Conservation (phyloP, 1,140 invertebrate species). For the Mamestra configurata region DNA sequence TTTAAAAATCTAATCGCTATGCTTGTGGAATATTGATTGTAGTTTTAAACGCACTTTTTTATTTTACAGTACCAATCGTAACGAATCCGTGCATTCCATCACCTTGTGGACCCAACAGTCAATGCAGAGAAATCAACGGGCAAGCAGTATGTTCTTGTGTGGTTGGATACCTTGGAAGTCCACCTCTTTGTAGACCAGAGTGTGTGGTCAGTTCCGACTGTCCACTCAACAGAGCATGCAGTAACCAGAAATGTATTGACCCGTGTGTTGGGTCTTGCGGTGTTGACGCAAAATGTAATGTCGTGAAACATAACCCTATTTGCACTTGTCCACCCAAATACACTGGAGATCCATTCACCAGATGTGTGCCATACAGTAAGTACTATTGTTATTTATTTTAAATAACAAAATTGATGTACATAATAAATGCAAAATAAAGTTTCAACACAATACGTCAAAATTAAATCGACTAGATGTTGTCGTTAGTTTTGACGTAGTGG, state of each 20-base stretch:
- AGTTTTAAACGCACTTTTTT: not conserved
- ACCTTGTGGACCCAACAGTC: conserved; percentile 90
- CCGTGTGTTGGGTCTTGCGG: conserved; percentile 91
- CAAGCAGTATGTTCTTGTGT: conserved; percentile 90
- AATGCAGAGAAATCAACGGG: conserved; percentile 90
- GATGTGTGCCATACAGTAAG: conserved; percentile 89
- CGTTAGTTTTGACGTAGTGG: no score
- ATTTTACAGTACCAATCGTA: conserved; percentile 72
- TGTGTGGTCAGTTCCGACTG: conserved; percentile 89
- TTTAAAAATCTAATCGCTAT: conserved; percentile 4
- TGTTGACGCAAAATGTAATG: conserved; percentile 89
- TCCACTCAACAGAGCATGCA: conserved; percentile 87
- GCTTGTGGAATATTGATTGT: not conserved
- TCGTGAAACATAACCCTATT: conserved; percentile 90
- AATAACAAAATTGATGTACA: no score
- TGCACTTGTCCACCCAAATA: conserved; percentile 89
- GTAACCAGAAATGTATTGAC: conserved; percentile 90
- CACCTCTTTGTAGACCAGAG: conserved; percentile 89
- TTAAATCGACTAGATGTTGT: no score
- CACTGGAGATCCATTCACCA: conserved; percentile 90
- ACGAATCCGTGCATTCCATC: conserved; percentile 89
- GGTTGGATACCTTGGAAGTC: conserved; percentile 89
- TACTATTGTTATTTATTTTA: conserved; percentile 54
- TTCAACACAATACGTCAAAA: not conserved
- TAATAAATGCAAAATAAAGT: no score